Base-by-base conservation (phyloP, 2,888 invertebrate species). In the Drosophila tripunctata region DNA sequence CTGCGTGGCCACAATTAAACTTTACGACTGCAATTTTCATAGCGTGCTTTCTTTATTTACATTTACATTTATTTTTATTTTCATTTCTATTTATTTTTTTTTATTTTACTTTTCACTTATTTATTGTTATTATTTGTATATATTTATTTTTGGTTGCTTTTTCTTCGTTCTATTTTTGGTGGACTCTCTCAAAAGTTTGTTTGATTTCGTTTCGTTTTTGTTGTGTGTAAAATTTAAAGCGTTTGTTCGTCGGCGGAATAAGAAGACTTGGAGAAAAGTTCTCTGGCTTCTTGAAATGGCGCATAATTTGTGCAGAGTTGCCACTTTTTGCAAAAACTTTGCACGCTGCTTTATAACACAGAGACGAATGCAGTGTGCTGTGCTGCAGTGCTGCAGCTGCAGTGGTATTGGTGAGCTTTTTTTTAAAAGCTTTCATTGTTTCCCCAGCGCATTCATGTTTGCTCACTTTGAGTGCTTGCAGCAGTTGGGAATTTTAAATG, bases 1-100 rank as follows among this genome's bases (percentile, higher is more conserved):
- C 51, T 58, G 63, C 72, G 66, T 57, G 64, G 72, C 78, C 81
- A 80, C 84, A 80, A 80, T 80, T 81, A 81, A 81, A 78, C 84
- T 81, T 81, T 81, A 81, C 84, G 84, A 83, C 81, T 84, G 81
- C 73, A 68, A 78, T 81, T 84, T 80, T 81, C 70, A 65, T 65
- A 56, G 75, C 70, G 73, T 68, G 58, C 44, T 72, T 58, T 52
- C 47, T 24, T 73, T 72, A 67, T 72, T 63, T 57, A 48, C 30
- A 40, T 48, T 41, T 68, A 62, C 47, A 22, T 43, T 50, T 47
- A 33, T 10, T 35, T 35, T 35, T 44, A 33, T 56, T 35, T 55
- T 47, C 67, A 56, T 44, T 47, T 35, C 30, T 56, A 38, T 55
- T 47, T 71, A 56, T 44, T 47, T 35, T 35, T 62, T 62, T 51